Evolutionary conservation across 2,888 invertebrate species (phyloP).

Genomic region (Linnaemya vulpina): DNA sequence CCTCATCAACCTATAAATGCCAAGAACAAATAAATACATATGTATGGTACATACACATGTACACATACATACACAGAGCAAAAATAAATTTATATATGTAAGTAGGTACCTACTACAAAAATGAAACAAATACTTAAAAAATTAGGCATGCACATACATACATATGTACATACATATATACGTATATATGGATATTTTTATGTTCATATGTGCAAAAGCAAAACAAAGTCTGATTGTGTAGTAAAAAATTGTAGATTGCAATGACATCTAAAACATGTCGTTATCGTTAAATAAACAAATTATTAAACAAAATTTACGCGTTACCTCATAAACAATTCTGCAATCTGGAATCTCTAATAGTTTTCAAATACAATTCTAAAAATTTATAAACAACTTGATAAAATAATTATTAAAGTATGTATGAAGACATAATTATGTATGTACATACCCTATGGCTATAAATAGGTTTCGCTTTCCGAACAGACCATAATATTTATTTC

Average conservation of each 20-base stretch:
- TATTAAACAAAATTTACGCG: neutral
- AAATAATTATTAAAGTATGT: too few species aligned
- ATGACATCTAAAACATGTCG: constrained; percentile 63
- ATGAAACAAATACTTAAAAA: too few species aligned
- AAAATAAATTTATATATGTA: too few species aligned
- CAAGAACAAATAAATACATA: constrained; percentile 55
- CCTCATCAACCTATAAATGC: constrained; percentile 67
- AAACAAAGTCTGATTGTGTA: neutral
- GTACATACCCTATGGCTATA: neutral
- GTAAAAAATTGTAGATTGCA: constrained; percentile 55
- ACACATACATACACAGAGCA: too few species aligned
- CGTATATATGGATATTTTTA: neutral
- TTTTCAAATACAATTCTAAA: neutral
- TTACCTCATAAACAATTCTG: neutral
- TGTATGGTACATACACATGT: constrained; percentile 16
- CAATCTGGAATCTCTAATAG: neutral
- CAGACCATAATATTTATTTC: too few species aligned
- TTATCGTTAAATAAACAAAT: constrained; percentile 64
- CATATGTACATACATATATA: constrained; percentile 1
- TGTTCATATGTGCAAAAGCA: neutral
- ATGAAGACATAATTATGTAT: neutral
- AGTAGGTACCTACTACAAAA: too few species aligned
- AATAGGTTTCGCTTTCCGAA: neutral
- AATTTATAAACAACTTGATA: too few species aligned
- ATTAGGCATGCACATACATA: constrained; percentile 10